Base-by-base conservation (phyloP, 2,113 vertebrate genomes). In the Catharus minimus region DNA sequence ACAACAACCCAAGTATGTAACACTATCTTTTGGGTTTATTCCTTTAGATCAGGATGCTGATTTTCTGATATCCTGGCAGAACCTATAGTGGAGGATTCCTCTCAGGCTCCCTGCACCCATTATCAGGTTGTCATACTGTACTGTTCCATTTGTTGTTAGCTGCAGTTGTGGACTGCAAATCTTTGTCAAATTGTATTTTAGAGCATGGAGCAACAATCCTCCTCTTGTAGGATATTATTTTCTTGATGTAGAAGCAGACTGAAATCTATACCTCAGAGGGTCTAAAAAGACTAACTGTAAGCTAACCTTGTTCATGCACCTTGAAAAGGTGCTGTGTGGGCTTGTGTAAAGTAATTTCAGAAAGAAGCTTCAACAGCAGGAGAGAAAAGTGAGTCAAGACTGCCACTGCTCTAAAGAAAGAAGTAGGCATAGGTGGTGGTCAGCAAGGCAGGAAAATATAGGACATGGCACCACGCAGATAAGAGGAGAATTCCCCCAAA, bases 1-100 rank as follows among this genome's bases (percentile, higher is more conserved):
- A 98, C 79, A 98, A 97, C 92, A 99, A 98, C 97, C 98, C 99
- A 82, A 99, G 99, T 99, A 96, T 2, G 98, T 97, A 91, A 67
- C 18, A 0, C 8, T 32, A 2, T 41, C 69, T 84, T 90, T 44
- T 83, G 47, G 7, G 14, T 79, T 79, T 68, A n/a, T 72, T 92
- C 26, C 21, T 80, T 86, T 79, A 56, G 38, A 27, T 68, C 33
- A 50, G 69, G 21, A 39, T 68, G 55, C 22, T 46, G 24, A 43
- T 72, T 78, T 77, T 83, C 49, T 68, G 62, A 39, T 38, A 65
- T 13, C 47, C 50, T 32, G 23, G 28, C 52, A 83, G 80, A 88
- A 67, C 11, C 38, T 62, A 4, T 2, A 64, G n/a, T 24, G 73
- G 64, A 79, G 15, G 46, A 66, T 77, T 92, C 16, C 36, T 73